phyloP scores from a whole-genome alignment of 2,797 vertebrate species.

The Alosa sapidissima region DNA sequence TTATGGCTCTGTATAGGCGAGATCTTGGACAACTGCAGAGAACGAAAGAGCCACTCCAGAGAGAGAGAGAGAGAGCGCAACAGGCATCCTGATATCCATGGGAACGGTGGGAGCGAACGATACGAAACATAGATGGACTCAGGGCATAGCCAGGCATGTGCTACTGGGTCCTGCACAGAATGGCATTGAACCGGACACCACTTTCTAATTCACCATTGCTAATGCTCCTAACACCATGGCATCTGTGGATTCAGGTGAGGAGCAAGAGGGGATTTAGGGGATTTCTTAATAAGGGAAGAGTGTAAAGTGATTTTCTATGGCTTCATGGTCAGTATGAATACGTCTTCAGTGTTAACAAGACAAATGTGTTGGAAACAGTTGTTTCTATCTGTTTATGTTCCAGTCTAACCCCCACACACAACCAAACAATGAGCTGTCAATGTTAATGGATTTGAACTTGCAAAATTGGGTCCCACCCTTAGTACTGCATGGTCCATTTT shows the following conservation, averaged over 20 bases:
- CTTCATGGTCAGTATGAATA: not conserved
- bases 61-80: not conserved
- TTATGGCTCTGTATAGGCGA: not conserved
- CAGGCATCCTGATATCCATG: constrained; percentile 4
- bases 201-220: constrained; percentile 4
- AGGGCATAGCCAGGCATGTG: not conserved
- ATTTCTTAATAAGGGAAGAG: not conserved
- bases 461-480: not conserved
- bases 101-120: not conserved
- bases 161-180: not conserved
- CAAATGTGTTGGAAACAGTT: not conserved
- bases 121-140: not conserved
- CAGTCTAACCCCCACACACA: not conserved
- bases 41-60: too few relatives aligned
- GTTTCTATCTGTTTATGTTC: constrained; percentile 6
- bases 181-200: constrained; percentile 9
- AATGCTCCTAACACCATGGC: not conserved
- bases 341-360: constrained; percentile 15
- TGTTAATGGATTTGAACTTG: not conserved
- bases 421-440: not conserved
- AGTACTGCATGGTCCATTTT: not conserved
- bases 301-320: not conserved
- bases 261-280: not conserved
- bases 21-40: not conserved
- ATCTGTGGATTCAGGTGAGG: not conserved